Evolutionary conservation across 2,797 vertebrate species (phyloP).

Genomic region (Coendou prehensilis): DNA sequence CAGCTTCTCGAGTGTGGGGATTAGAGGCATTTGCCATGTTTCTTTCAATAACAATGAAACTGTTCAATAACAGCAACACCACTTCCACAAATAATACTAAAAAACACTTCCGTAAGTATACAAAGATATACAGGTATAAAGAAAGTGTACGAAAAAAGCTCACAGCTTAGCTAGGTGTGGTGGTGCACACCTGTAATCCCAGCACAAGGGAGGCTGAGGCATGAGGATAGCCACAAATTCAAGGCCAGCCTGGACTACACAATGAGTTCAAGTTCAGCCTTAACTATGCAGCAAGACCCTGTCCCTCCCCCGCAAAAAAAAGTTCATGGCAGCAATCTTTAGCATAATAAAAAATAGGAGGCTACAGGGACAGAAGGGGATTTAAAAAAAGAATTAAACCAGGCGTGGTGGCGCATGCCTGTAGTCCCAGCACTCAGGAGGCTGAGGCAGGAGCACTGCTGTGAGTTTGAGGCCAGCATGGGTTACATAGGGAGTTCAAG

Average conservation of each 20-base stretch:
- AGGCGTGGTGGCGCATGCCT: not conserved
- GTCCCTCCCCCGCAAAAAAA: not conserved
- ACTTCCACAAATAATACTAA: conserved; percentile 39
- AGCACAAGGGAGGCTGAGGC: no score
- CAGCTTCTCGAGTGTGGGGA: not conserved
- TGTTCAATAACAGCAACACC: not conserved
- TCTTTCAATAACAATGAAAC: conserved; percentile 3
- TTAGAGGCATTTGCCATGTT: not conserved
- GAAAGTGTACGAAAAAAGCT: no score
- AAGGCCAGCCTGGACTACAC: no score
- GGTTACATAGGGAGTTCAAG: not conserved
- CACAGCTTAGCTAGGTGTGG: no score
- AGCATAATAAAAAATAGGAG: not conserved
- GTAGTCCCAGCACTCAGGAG: not conserved
- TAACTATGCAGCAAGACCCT: no score
- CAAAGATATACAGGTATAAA: not conserved
- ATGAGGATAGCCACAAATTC: no score
- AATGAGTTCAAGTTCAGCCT: no score
- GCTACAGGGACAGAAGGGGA: not conserved
- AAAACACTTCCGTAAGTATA: not conserved
- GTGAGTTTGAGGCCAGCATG: not conserved
- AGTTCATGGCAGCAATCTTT: not conserved
- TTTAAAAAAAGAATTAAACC: not conserved
- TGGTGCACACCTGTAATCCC: no score
- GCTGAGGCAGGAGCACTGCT: no score